Evolutionary conservation across 2,888 invertebrate genomes (phyloP), one percentile per base, ranked within the genome.

Genomic region (Cephus nigrinus): DNA sequence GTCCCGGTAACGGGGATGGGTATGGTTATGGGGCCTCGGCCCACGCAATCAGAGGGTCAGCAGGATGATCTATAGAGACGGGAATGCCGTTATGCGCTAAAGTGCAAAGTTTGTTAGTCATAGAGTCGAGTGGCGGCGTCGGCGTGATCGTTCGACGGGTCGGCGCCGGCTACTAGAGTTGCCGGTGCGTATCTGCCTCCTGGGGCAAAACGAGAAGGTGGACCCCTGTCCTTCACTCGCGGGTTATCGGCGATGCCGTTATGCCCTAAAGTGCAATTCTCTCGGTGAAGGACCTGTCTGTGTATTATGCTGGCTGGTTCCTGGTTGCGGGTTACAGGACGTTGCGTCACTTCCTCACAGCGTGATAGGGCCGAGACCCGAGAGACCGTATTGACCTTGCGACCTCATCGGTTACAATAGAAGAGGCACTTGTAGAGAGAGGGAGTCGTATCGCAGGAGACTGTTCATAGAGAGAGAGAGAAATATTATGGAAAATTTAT

Each of bases 31-130:
- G 55, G 55, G 76, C 81, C 86, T 86, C 86, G 85, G 88, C 89
- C 90, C 88, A 90, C 88, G 90, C 90, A 88, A 88, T 89, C 86
- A 87, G 82, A 84, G 86, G 90, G 90, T 90, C 90, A 90, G 86
- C 31, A 31, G 31, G 69, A 88, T 90, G 90, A 91, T 90, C 89
- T 89, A 90, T 90, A 89, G 86, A 85, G 86, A 87, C 69, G 83
- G 81, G 85, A 84, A 88, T 87, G 84, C 86, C 91, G 91, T 91
- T 91, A 91, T 89, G 85, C 89, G 90, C 87, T 89, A 91, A 91
- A 90, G 90, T 91, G 90, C 90, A 91, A 91, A 91, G 90, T 91
- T 90, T 90, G 90, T 90, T 91, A 90, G 90, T 91, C 91, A 90
- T 89, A 88, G 88, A 85, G 85, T 84, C 81, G 79, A 69, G 31